A percentile compares a stretch with the other conserved stretches of the same genome.
phyloP scores from a whole-genome alignment of 2,888 invertebrate species.

The Aphelenchoides bicaudatus region DNA sequence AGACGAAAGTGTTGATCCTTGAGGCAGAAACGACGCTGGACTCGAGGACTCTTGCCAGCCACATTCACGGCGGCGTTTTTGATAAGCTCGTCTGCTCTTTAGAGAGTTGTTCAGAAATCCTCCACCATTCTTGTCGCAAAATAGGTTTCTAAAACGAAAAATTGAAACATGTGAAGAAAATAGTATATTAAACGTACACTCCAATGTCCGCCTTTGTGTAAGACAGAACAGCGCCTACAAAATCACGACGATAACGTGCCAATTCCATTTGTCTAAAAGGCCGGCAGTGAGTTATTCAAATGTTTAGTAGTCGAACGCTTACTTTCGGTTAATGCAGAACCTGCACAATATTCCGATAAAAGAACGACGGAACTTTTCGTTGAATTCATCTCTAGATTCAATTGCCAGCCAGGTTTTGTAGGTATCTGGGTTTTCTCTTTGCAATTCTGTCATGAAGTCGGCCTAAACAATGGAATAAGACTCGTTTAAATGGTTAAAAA shows the following conservation, averaged over 20 bases:
- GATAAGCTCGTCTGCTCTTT: slow-evolving; percentile 9
- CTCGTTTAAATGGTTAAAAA: neutral
- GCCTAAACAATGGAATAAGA: slow-evolving; percentile 2
- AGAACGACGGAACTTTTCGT: slow-evolving; percentile 18
- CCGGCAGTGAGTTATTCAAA: too few species aligned
- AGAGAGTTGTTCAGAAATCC: slow-evolving; percentile 17
- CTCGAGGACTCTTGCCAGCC: slow-evolving; percentile 10
- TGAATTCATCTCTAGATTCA: slow-evolving; percentile 9
- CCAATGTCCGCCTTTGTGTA: slow-evolving; percentile 19
- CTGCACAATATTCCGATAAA: slow-evolving; percentile 13
- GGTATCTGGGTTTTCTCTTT: slow-evolving; percentile 12
- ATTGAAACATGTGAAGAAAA: too few species aligned
- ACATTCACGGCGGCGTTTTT: slow-evolving; percentile 16
- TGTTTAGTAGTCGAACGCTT: neutral
- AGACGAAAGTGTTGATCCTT: slow-evolving; percentile 1
- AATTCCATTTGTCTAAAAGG: slow-evolving; percentile 18
- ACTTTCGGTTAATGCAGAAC: slow-evolving; percentile 21
- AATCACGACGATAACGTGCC: slow-evolving; percentile 14
- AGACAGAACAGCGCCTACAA: slow-evolving; percentile 8
- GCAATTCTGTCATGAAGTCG: slow-evolving; percentile 17
- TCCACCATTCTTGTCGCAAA: slow-evolving; percentile 20
- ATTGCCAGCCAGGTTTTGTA: slow-evolving; percentile 15
- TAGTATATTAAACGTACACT: neutral
- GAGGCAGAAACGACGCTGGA: neutral
- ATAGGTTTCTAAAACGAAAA: neutral